Evolutionary conservation across 2,888 invertebrate species (phyloP).

Genomic region (Oscheius onirici): DNA sequence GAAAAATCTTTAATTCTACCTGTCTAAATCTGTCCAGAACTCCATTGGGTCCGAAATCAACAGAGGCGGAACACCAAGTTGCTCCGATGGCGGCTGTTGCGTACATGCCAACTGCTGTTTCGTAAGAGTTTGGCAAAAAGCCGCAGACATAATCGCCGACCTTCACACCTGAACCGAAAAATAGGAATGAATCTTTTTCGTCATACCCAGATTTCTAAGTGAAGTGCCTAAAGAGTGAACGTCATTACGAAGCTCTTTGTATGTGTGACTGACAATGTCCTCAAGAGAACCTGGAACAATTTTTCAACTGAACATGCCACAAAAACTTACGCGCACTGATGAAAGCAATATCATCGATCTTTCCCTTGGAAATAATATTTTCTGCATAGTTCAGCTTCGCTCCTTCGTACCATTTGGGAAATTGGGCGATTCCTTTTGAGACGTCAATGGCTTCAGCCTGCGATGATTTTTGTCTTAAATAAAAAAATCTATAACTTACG

Average conservation of each 20-base stretch:
- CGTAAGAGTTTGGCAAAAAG: slow-evolving; percentile 75
- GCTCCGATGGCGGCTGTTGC: slow-evolving; percentile 76
- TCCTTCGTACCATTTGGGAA: slow-evolving; percentile 76
- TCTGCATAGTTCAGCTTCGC: slow-evolving; percentile 75
- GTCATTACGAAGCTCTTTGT: slow-evolving; percentile 54
- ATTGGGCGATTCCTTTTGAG: slow-evolving; percentile 72
- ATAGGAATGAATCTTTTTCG: not conserved
- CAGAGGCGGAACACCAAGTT: slow-evolving; percentile 76
- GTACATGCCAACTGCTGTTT: slow-evolving; percentile 75
- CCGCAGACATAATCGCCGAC: slow-evolving; percentile 75
- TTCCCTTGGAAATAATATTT: slow-evolving; percentile 71
- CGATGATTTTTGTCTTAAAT: not conserved
- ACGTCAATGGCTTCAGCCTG: slow-evolving; percentile 73
- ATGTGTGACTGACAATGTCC: slow-evolving; percentile 7
- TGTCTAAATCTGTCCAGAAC: slow-evolving; percentile 64
- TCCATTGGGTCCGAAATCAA: slow-evolving; percentile 76
- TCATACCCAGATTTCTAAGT: slow-evolving; percentile 44
- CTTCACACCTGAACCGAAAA: slow-evolving; percentile 37
- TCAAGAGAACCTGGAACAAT: not conserved
- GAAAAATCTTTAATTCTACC: slow-evolving; percentile 29
- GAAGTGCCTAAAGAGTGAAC: slow-evolving; percentile 57
- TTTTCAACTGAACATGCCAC: not conserved
- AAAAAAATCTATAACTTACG: slow-evolving; percentile 28
- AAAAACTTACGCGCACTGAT: slow-evolving; percentile 37
- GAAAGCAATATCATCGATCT: slow-evolving; percentile 41